Percentiles rank a stretch among this genome's conserved stretches.
Evolutionary conservation across 1,140 invertebrate species (phyloP).

Genomic region (Cataglyphis hispanica): DNA sequence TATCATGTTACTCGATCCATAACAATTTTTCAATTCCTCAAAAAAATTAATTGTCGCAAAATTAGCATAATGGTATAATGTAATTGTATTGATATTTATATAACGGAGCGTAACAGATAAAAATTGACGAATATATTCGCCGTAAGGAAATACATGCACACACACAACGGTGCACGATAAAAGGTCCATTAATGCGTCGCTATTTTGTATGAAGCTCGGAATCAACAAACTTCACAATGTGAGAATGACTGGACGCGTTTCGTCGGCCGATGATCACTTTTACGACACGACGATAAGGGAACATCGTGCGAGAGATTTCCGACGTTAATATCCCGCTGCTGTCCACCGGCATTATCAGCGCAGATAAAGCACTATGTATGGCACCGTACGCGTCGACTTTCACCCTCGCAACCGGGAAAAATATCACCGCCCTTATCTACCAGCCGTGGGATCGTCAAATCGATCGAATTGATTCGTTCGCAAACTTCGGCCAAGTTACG

Average conservation of each 20-base stretch:
- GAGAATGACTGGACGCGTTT: conserved; percentile 60
- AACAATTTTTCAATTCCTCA: background rate
- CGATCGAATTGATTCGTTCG: conserved; percentile 59
- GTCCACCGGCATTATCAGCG: conserved; percentile 43
- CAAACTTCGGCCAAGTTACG: conserved; percentile 24
- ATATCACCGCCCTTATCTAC: conserved; percentile 32
- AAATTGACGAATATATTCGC: background rate
- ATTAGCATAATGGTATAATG: background rate
- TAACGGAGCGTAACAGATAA: background rate
- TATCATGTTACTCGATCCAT: background rate
- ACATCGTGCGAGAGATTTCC: conserved; percentile 39
- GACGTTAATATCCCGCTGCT: conserved; percentile 60
- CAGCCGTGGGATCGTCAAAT: background rate
- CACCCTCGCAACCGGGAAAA: conserved; percentile 23
- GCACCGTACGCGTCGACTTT: conserved; percentile 1
- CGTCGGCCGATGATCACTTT: conserved; percentile 55
- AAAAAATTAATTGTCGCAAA: background rate
- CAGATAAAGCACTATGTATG: conserved; percentile 59
- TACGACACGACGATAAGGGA: conserved; percentile 61
- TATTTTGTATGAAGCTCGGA: conserved; percentile 59
- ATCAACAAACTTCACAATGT: conserved; percentile 57
- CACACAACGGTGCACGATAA: conserved; percentile 32
- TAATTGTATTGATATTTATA: background rate
- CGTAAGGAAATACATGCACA: conserved; percentile 31
- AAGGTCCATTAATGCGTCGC: conserved; percentile 53